Evolutionary conservation across 2,113 vertebrate genomes (phyloP).

Genomic region (Phrynocephalus versicolor): DNA sequence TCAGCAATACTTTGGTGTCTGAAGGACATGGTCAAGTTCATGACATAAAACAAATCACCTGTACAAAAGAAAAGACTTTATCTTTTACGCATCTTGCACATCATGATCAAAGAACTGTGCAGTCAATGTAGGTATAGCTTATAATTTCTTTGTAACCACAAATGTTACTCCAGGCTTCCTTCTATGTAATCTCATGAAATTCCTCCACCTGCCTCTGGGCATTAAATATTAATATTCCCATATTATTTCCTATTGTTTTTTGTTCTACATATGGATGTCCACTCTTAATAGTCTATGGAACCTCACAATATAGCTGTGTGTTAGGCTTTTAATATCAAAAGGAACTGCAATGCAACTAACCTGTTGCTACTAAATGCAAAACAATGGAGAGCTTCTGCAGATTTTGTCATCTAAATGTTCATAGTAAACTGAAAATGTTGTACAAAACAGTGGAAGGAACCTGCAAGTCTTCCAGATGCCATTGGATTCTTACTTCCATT

Average conservation of each 20-base stretch:
- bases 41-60: conserved; percentile 48
- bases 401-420: not conserved
- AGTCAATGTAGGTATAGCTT: not conserved
- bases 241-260: not conserved
- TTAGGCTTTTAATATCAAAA: not conserved
- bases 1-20: conserved; percentile 32
- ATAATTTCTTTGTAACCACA: not conserved
- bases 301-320: too few species aligned
- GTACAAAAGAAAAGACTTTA: conserved; percentile 35
- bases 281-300: not conserved
- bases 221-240: not conserved
- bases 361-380: not conserved
- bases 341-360: not conserved
- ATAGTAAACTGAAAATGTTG: not conserved
- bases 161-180: not conserved
- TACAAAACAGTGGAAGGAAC: not conserved
- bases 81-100: not conserved
- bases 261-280: not conserved
- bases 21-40: conserved; percentile 53
- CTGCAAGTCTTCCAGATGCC: too few species aligned
- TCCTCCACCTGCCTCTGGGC: too few species aligned
- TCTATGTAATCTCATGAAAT: not conserved
- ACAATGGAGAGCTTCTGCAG: not conserved
- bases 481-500: too few species aligned
- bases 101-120: not conserved